Evolutionary conservation across 2,113 vertebrate species (phyloP).

Genomic region (Myanophis thanlyinensis): DNA sequence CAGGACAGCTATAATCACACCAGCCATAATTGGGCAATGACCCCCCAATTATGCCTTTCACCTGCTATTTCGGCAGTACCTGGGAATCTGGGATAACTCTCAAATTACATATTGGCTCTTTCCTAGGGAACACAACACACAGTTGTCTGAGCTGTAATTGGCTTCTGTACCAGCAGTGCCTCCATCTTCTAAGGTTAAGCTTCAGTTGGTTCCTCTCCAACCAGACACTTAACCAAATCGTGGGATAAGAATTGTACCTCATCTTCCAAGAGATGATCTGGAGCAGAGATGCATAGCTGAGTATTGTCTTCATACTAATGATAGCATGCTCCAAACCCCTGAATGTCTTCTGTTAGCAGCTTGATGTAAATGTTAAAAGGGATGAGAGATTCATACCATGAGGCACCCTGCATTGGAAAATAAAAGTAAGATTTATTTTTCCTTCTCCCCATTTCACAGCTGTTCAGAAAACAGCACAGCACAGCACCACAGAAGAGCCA

Average conservation of each 20-base stretch:
- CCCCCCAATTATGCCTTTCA: neutral
- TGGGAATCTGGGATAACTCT: neutral
- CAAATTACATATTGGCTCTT: neutral
- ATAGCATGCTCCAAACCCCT: neutral
- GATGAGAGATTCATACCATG: neutral
- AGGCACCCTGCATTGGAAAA: neutral
- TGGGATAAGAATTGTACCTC: neutral
- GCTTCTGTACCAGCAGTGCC: neutral
- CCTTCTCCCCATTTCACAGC: neutral
- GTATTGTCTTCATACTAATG: neutral
- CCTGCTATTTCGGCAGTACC: neutral
- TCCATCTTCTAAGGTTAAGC: neutral
- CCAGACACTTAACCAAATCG: neutral
- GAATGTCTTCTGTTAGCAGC: neutral
- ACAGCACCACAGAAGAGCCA: neutral
- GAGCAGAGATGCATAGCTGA: neutral
- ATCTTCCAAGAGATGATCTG: neutral
- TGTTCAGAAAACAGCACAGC: neutral
- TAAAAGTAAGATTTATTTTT: neutral
- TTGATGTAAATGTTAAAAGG: neutral
- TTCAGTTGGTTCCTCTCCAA: neutral
- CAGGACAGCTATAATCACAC: neutral
- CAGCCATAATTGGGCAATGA: neutral
- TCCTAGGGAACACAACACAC: neutral
- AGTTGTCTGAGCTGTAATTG: neutral